These are phyloP conservation scores for Drosophila nannoptera DNA, from an alignment of 1,140 invertebrate species.

Conservation along the genomic window DNA sequence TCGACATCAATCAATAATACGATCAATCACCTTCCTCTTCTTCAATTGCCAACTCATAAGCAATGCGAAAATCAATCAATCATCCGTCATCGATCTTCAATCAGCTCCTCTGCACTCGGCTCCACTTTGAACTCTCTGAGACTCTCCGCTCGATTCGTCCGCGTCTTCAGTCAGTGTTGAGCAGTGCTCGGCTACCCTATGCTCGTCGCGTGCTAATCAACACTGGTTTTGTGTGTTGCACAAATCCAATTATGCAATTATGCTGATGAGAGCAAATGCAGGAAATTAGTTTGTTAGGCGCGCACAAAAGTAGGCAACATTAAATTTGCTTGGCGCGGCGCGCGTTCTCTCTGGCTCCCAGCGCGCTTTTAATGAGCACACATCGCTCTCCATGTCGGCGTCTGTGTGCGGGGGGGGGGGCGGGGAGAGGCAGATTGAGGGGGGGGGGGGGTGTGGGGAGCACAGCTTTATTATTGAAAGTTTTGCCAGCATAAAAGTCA, in stretches of 20 bases:
- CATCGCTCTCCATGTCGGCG: conserved; percentile 1
- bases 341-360: conserved; percentile 20
- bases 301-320: conserved; percentile 68
- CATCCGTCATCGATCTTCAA: not conserved
- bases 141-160: too few relatives aligned
- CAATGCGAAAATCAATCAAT: too few relatives aligned
- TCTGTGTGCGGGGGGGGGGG: too few relatives aligned
- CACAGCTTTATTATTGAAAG: conserved; percentile 52
- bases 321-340: conserved; percentile 27
- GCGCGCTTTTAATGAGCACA: conserved; percentile 64
- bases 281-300: conserved; percentile 54
- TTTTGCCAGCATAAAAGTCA: conserved; percentile 39
- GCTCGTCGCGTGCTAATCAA: conserved; percentile 18
- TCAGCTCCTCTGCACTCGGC: not conserved
- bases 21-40: too few relatives aligned
- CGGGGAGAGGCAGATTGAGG: too few relatives aligned
- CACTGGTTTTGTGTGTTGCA: conserved; percentile 17
- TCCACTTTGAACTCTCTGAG: not conserved
- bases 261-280: conserved; percentile 39
- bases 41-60: too few relatives aligned
- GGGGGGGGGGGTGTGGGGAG: too few relatives aligned
- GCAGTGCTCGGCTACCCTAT: not conserved
- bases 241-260: conserved; percentile 51
- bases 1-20: too few relatives aligned
- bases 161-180: not conserved